phyloP scores from a whole-genome alignment of 2,888 invertebrate genomes.

The Drosophila eohydei region DNA sequence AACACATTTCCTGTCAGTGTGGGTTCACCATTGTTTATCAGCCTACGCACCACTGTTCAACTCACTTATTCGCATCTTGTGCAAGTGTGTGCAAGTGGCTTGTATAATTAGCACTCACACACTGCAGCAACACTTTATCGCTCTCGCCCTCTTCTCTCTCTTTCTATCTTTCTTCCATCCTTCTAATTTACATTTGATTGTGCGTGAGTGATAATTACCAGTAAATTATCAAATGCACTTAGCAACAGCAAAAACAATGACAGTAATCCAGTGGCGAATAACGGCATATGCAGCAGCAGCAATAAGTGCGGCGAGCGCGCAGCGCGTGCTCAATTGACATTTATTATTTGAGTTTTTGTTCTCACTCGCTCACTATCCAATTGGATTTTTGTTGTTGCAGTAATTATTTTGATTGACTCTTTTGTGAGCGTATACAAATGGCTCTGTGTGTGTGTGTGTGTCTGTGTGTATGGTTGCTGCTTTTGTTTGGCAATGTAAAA shows the following conservation, averaged over 20 bases:
- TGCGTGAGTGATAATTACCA: constrained; percentile 78
- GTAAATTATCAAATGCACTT: constrained; percentile 77
- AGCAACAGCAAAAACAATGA: constrained; percentile 56
- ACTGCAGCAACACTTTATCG: constrained; percentile 23
- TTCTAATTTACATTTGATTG: constrained; percentile 67
- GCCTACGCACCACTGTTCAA: constrained; percentile 57
- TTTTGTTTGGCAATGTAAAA: constrained; percentile 46
- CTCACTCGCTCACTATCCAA: constrained; percentile 26
- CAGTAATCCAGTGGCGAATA: constrained; percentile 20
- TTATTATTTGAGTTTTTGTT: constrained; percentile 56
- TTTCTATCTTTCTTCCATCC: constrained; percentile 6
- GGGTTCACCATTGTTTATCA: constrained; percentile 15
- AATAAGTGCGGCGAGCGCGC: background rate
- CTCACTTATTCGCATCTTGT: constrained; percentile 9
- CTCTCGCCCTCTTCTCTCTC: constrained; percentile 1
- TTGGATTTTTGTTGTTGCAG: constrained; percentile 36
- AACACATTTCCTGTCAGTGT: constrained; percentile 39
- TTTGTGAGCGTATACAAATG: constrained; percentile 16
- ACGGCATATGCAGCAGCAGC: constrained; percentile 3
- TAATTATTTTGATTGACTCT: constrained; percentile 63
- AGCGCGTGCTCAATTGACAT: constrained; percentile 71
- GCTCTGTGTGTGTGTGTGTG: constrained; percentile 3
- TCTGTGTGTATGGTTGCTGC: constrained; percentile 11
- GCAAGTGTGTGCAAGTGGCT: constrained; percentile 43
- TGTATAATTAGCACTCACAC: constrained; percentile 65